A percentile compares a stretch with the other conserved stretches of the same genome.
These are phyloP conservation scores for Odocoileus hemionus DNA, from an alignment of 2,113 vertebrate genomes.

Conservation along the genomic window DNA sequence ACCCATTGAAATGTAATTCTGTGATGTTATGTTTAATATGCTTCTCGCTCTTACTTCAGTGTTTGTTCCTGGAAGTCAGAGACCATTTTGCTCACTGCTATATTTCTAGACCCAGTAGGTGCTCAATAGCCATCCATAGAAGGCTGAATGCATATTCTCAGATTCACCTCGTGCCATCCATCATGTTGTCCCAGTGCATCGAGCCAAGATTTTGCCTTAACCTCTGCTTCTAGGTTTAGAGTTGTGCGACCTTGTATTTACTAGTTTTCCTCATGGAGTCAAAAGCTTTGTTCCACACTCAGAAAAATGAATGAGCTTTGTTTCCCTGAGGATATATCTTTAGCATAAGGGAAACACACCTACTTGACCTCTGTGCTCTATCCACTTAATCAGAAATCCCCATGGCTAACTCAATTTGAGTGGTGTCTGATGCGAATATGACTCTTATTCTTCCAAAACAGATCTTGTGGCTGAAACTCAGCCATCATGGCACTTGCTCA, in stretches of 20 bases:
- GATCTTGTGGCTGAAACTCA: background rate
- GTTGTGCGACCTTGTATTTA: background rate
- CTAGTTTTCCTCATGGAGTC: background rate
- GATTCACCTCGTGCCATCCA: background rate
- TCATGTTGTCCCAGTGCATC: background rate
- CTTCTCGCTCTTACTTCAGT: background rate
- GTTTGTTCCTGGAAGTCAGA: background rate
- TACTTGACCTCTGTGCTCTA: background rate
- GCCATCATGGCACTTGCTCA: background rate
- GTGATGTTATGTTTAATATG: background rate
- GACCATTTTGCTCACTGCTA: background rate
- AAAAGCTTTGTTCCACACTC: background rate
- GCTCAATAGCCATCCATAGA: background rate
- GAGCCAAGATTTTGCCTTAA: background rate
- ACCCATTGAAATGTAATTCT: background rate
- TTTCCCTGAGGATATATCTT: background rate
- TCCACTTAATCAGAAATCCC: background rate
- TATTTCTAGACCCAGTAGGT: background rate
- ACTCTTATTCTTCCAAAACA: background rate
- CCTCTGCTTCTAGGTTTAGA: background rate
- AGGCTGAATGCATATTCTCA: background rate
- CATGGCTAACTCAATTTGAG: background rate
- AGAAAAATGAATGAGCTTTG: background rate
- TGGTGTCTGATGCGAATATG: background rate
- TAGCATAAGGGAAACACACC: background rate